Percentiles rank a stretch among this genome's conserved stretches.
Evolutionary conservation across 2,113 vertebrate species (phyloP).

Genomic region (Heloderma charlesbogerti): DNA sequence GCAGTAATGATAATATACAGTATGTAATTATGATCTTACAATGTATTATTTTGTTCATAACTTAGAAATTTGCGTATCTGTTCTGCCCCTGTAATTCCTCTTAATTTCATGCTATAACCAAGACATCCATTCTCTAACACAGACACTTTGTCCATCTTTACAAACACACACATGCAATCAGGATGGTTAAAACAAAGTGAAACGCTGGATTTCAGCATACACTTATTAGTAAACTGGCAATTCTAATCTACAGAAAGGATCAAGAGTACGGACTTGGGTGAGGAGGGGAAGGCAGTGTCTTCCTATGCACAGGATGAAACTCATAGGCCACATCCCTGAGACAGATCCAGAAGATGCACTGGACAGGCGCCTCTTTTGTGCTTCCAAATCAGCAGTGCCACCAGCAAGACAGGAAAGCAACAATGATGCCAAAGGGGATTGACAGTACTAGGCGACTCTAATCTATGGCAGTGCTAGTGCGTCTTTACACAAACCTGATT

Average conservation of each 20-base stretch:
- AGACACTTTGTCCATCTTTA: too few species aligned
- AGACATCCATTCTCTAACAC: neutral
- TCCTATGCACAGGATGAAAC: neutral
- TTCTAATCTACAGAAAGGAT: neutral
- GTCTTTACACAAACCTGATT: conserved; percentile 68
- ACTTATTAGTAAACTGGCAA: neutral
- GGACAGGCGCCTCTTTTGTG: neutral
- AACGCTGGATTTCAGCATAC: too few species aligned
- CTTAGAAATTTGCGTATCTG: neutral
- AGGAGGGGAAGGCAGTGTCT: neutral
- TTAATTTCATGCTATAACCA: neutral
- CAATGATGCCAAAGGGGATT: neutral
- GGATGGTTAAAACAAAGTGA: neutral
- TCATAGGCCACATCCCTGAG: neutral
- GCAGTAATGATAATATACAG: too few species aligned
- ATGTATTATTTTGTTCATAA: too few species aligned
- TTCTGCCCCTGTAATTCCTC: too few species aligned
- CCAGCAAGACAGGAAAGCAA: neutral
- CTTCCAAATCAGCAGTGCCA: neutral
- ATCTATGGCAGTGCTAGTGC: conserved; percentile 46
- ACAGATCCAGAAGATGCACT: neutral
- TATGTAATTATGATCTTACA: too few species aligned
- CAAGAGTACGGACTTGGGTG: neutral
- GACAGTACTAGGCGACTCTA: conserved; percentile 13
- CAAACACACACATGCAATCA: neutral